Percentiles rank a stretch among this genome's conserved stretches.
These are phyloP conservation scores for Nasonia longicornis DNA, from an alignment of 1,140 invertebrate species.

Conservation along the genomic window DNA sequence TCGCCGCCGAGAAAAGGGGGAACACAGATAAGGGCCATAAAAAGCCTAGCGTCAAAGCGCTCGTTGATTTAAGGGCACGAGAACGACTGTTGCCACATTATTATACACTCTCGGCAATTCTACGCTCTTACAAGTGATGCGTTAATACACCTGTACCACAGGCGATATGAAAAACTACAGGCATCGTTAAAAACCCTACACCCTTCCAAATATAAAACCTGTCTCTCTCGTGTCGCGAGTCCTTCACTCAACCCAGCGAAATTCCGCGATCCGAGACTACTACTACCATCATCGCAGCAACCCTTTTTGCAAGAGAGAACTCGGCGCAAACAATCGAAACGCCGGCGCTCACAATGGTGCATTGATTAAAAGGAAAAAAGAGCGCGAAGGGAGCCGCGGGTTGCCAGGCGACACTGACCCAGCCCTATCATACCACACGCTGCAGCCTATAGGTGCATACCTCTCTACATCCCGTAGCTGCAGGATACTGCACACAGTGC, in stretches of 20 bases:
- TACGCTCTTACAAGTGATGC: no score
- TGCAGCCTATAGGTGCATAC: neutral
- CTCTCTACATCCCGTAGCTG: neutral
- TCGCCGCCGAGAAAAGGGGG: neutral
- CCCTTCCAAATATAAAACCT: no score
- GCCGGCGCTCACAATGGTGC: slow-evolving; percentile 52
- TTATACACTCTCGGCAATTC: no score
- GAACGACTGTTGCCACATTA: neutral
- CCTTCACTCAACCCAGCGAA: no score
- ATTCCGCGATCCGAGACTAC: no score
- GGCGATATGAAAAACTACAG: no score
- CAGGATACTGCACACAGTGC: neutral
- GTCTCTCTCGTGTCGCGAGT: no score
- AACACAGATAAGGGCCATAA: neutral
- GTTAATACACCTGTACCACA: no score
- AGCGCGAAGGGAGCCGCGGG: slow-evolving; percentile 48
- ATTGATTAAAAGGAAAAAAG: slow-evolving; percentile 59
- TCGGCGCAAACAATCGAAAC: slow-evolving; percentile 56
- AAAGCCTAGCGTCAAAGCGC: neutral
- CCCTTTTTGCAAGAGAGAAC: slow-evolving; percentile 29
- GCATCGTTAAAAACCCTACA: no score
- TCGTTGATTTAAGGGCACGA: neutral
- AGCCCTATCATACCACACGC: neutral
- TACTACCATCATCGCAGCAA: neutral
- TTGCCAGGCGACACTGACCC: slow-evolving; percentile 60